Base-by-base conservation (phyloP, 2,113 vertebrate species). In the Anolis sagrei region DNA sequence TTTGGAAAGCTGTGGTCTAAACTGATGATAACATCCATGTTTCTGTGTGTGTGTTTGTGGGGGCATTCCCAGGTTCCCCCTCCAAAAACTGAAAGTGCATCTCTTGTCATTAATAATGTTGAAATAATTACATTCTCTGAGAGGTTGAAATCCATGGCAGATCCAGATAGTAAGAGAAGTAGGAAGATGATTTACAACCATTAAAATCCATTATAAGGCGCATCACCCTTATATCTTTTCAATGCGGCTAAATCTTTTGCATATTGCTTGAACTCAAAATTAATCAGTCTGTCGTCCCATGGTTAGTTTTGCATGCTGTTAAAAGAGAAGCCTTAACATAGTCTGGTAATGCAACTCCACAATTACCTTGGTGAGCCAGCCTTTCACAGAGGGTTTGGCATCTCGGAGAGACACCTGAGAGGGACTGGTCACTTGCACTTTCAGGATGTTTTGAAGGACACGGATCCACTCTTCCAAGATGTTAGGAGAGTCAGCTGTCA, bases 391-490 rank as follows among this genome's bases (percentile, higher is more conserved):
- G 76, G 97, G 96, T 93, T 98, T 98, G 76, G 92, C 91, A 6
- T 94, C 81, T 75, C 91, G 95, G 34, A 95, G 96, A 92, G 95
- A 91, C 27, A 95, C 77, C 36, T 96, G 86, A 0, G 94, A 93
- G 77, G 93, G 83, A 81, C 95, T 93, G 44, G 96, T 96, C 88
- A 96, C 97, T 91, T 98, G 97, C 72, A 98, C 97, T 89, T 96
- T 97, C 79, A 98, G 95, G 11, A 98, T 94, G 85, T 96, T 98
- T 94, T 98, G 97, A 5, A 98, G 96, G 83, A 98, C 97, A 79
- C 96, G 92, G 95, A 98, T 98, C 97, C 98, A 98, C 89, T 98
- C 98, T 90, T 98, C 98, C 92, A 98, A 93, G 90, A 98, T 97
- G 92, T 96, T 98, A 77, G 97, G 97, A 27, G 98, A 98, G 88